phyloP scores from a whole-genome alignment of 35 echinoderm and acorn worm species.

The Antedon bifida region DNA sequence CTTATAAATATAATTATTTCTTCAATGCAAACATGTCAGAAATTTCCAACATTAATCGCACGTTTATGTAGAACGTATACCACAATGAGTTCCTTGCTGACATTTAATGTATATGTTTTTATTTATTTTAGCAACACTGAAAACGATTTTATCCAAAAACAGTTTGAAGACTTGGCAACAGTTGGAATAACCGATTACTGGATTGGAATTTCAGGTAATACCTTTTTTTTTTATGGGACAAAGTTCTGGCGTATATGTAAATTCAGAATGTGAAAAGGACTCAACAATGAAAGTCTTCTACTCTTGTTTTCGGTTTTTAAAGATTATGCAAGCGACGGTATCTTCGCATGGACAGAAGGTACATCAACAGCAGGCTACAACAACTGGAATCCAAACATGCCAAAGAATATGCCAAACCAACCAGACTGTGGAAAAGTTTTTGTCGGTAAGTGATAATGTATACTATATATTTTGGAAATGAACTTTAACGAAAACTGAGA shows the following conservation, averaged over 20 bases:
- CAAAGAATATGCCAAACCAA: slow-evolving; percentile 14
- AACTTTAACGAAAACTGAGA: no score
- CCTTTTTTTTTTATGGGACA: no score
- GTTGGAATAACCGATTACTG: slow-evolving; percentile 64
- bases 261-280: no score
- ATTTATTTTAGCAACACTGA: slow-evolving; percentile 38
- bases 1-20: no score
- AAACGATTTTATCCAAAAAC: slow-evolving; percentile 28
- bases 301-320: no score
- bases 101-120: neutral
- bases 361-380: slow-evolving; percentile 30
- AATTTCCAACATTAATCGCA: no score
- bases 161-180: slow-evolving; percentile 13
- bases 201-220: slow-evolving; percentile 77
- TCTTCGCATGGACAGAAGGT: slow-evolving; percentile 52
- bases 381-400: slow-evolving; percentile 49
- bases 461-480: neutral
- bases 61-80: no score
- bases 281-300: no score
- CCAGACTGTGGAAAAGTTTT: slow-evolving; percentile 60
- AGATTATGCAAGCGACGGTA: slow-evolving; percentile 53
- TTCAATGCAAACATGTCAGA: no score
- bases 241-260: no score
- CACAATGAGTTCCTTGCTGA: no score
- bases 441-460: slow-evolving; percentile 29